These are phyloP conservation scores for Drosophila paramelanica DNA, from an alignment of 2,888 invertebrate genomes.

Conservation along the genomic window DNA sequence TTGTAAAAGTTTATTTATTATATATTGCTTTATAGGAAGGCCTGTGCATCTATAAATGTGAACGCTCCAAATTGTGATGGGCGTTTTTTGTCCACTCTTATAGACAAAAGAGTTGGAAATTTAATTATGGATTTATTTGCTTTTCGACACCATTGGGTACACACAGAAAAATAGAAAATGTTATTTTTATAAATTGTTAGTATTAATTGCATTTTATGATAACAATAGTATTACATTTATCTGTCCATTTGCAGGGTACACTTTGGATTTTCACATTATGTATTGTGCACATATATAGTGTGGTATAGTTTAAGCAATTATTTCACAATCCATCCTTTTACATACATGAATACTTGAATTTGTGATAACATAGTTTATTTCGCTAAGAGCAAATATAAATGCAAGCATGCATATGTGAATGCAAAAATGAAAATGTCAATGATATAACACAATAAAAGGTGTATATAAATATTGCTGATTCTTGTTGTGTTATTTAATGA, in stretches of 20 bases:
- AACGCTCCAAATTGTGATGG: slow-evolving; percentile 50
- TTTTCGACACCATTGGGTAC: slow-evolving; percentile 67
- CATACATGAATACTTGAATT: not conserved
- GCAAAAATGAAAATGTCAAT: not conserved
- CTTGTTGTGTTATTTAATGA: not conserved
- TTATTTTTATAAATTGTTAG: slow-evolving; percentile 11
- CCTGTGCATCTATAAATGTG: slow-evolving; percentile 41
- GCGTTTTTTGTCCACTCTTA: slow-evolving; percentile 32
- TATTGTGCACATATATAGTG: too few species aligned
- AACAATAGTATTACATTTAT: not conserved
- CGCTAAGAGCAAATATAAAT: not conserved
- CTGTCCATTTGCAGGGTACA: not conserved
- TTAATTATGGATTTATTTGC: slow-evolving; percentile 66
- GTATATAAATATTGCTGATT: too few species aligned
- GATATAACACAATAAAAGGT: not conserved
- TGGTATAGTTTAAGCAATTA: too few species aligned
- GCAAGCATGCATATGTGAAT: too few species aligned
- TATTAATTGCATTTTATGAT: not conserved
- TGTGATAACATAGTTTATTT: not conserved
- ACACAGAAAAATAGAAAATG: slow-evolving; percentile 30
- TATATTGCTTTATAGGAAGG: slow-evolving; percentile 31
- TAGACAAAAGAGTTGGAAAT: slow-evolving; percentile 58
- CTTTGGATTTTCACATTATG: not conserved
- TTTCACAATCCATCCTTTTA: too few species aligned
- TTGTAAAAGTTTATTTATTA: not conserved